Evolutionary conservation across 2,797 vertebrate genomes (phyloP), one percentile per base, ranked within the genome.

Genomic region (Graptemys geographica): DNA sequence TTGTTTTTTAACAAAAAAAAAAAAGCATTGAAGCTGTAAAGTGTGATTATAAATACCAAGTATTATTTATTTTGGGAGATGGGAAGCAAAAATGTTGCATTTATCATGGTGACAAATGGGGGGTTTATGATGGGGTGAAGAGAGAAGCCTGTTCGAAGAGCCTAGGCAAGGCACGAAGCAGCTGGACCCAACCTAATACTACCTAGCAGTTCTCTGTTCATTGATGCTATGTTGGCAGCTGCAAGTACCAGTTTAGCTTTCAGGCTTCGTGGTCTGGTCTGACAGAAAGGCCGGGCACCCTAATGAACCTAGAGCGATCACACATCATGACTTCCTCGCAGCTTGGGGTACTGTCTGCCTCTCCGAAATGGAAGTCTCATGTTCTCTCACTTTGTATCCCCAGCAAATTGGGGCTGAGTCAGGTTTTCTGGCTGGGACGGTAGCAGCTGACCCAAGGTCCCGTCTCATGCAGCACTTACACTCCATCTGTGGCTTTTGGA

Each of bases 11-110:
- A 41, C 7, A 44, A 44, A 44, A 44, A 44, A 44, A 44, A 80
- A 78, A 81, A 86, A 86, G 65, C 53, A 91, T 88, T 92, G 83
- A 47, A 81, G 92, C 90, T 56, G 53, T 31, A 86, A 86, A 81
- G 6, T 47, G 37, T 47, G 2, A 9, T 18, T 18, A 8, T 49
- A 86, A 92, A 92, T 81, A 65, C 76, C 88, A 83, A 57, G 83
- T 85, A 47, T 80, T 79, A 18, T 93, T 90, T 83, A 6, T 69
- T 28, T 55, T 59, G 41, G 21, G 49, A 59, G 55, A 83, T 12
- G 57, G 12, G 84, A 11, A 44, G 41, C 10, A n/a, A 79, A 55
- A 74, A 72, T 1, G 7, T 44, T 15, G 44, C 41, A 47, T 47
- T 47, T 76, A 37, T 88, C 49, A 6, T 51, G 19, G 11, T 83